Conservation (phyloP, 2,797 vertebrate species). For the Darevskia mixta region DNA sequence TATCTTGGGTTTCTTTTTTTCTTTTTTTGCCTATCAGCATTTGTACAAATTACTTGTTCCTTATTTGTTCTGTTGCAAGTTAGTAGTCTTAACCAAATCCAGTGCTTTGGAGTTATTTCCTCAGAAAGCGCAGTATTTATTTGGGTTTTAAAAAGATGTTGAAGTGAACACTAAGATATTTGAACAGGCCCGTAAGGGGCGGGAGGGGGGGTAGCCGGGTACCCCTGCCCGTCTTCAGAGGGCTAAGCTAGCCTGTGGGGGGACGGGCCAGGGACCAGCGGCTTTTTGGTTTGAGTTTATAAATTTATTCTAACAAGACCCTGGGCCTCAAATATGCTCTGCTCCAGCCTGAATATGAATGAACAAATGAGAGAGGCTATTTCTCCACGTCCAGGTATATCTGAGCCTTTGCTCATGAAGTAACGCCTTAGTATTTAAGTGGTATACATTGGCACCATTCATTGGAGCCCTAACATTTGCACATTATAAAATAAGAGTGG, state of each 20-base stretch:
- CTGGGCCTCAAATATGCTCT: no score
- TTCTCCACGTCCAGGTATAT: no score
- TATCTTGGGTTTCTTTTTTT: slow-evolving; percentile 72
- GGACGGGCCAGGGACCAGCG: no score
- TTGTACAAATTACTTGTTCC: slow-evolving; percentile 21
- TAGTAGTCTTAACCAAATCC: not conserved
- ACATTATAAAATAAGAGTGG: not conserved
- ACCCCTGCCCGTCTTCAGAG: no score
- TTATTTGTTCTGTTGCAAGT: slow-evolving; percentile 44
- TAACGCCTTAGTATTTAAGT: not conserved
- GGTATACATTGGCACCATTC: not conserved
- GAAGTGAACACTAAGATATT: no score
- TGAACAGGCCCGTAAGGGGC: no score
- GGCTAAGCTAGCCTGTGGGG: no score
- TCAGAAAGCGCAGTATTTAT: not conserved
- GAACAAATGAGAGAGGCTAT: no score
- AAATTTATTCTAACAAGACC: no score
- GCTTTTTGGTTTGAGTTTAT: no score
- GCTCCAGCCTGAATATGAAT: no score
- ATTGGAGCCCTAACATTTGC: not conserved
- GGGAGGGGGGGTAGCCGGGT: no score
- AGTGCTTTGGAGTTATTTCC: not conserved
- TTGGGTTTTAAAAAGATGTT: not conserved
- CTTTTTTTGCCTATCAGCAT: slow-evolving; percentile 64
- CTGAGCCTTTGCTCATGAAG: not conserved